Evolutionary conservation across 1,140 invertebrate species (phyloP), one percentile per base, ranked within the genome.

Genomic region (Drosophila repletoides): DNA sequence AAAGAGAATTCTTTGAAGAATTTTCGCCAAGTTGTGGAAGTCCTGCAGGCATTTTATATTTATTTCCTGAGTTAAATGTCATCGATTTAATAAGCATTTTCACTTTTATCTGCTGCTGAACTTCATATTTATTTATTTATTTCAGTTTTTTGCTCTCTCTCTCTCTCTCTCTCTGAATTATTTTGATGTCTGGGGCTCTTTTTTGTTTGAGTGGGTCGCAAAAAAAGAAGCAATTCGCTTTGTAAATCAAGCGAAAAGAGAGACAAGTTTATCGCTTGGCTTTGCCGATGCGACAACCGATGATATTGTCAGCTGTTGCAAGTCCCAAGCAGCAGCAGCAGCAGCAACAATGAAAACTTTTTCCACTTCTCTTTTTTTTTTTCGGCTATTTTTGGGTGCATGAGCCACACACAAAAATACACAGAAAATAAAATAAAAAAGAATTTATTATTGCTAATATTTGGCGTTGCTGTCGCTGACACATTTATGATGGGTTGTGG

Each of bases 211-310:
- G 33, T 34, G 33, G 15, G 15, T 40, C 7, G 49, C 31, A 53
- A 38, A 34, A 56, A 46, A 52, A 76, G 72, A 76, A 40, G 9
- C 24, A 48, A 45, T 46, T 29, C 22, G 17, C 38, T 75, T 69
- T 69, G 70, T 79, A 77, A 77, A 77, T 77, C 75, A 76, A 76
- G 41, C 40, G 46, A 45, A n/a, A n/a, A 33, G 38, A 56, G 48
- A 55, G 48, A 76, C 60, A 56, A 79, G 53, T 60, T 77, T 77
- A 77, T 79, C 76, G 28, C 46, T n/a, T 28, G 48, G 40, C 33
- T 60, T 45, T 49, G 43, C 58, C 38, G 70, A n/a, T n/a, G n/a
- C n/a, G n/a, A 61, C 64, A 34, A 46, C 33, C 53, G 46, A 41
- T 61, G 48, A 29, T 46, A 46, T 43, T 74, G 75, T 72, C 75